Percentiles rank a stretch among this genome's conserved stretches.
These are phyloP conservation scores for Sebastolobus altivelis DNA, from an alignment of 2,797 vertebrate species.

Conservation along the genomic window DNA sequence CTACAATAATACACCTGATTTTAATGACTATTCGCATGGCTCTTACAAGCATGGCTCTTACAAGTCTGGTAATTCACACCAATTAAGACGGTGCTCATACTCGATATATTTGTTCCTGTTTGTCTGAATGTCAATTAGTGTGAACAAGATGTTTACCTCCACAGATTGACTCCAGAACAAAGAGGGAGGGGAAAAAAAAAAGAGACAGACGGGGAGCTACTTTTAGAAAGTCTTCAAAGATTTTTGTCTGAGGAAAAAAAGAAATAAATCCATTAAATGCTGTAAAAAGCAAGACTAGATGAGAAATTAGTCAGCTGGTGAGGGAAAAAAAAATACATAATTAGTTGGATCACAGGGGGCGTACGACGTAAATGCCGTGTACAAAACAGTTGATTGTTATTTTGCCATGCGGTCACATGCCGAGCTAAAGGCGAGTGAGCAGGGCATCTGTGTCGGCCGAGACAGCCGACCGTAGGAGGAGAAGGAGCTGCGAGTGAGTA, in stretches of 20 bases:
- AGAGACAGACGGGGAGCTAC: conserved; percentile 1
- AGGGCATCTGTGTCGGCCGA: conserved; percentile 40
- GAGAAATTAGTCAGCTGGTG: background rate
- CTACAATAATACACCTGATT: conserved; percentile 66
- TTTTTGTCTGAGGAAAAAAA: background rate
- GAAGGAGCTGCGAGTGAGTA: conserved; percentile 20
- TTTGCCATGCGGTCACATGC: conserved; percentile 17
- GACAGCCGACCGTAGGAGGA: conserved; percentile 31
- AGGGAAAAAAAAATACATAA: background rate
- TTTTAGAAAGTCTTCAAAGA: conserved; percentile 24
- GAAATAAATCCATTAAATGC: conserved; percentile 32
- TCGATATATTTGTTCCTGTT: conserved; percentile 61
- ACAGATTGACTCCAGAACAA: conserved; percentile 35
- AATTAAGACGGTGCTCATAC: conserved; percentile 64
- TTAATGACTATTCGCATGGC: conserved; percentile 46
- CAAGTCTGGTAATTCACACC: conserved; percentile 63
- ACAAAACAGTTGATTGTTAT: conserved; percentile 27
- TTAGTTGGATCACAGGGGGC: conserved; percentile 13
- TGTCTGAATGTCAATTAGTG: conserved; percentile 71
- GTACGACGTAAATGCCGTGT: background rate
- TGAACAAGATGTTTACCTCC: conserved; percentile 59
- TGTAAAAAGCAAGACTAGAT: background rate
- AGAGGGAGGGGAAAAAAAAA: background rate
- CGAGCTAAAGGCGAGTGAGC: conserved; percentile 10
- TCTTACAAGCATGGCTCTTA: conserved; percentile 58